phyloP scores from a whole-genome alignment of 2,888 invertebrate genomes.

The Scaptomyza flava region DNA sequence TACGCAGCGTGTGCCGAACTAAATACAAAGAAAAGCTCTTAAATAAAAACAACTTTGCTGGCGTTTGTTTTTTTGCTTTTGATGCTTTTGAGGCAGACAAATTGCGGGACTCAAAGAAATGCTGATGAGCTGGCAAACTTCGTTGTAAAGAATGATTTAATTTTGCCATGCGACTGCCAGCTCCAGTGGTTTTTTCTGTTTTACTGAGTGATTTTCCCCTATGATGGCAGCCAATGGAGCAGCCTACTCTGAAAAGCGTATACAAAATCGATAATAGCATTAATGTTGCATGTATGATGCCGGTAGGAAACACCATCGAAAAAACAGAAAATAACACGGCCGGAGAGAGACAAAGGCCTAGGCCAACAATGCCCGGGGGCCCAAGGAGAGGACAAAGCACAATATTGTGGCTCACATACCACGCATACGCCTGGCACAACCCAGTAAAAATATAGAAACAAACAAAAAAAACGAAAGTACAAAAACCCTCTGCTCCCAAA shows the following conservation, averaged over 20 bases:
- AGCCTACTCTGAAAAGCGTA: slow-evolving; percentile 49
- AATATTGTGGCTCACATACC: slow-evolving; percentile 38
- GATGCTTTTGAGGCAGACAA: slow-evolving; percentile 49
- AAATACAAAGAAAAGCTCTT: slow-evolving; percentile 44
- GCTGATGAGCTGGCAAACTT: slow-evolving; percentile 71
- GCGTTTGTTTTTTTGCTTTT: slow-evolving; percentile 16
- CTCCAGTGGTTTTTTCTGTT: slow-evolving; percentile 11
- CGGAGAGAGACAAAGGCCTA: slow-evolving; percentile 68
- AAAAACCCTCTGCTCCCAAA: slow-evolving; percentile 24
- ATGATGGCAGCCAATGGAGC: slow-evolving; percentile 19
- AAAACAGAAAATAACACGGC: slow-evolving; percentile 16
- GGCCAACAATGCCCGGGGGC: slow-evolving; percentile 65
- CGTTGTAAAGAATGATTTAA: slow-evolving; percentile 74
- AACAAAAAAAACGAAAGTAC: slow-evolving; percentile 41
- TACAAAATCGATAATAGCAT: slow-evolving; percentile 76
- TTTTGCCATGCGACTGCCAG: slow-evolving; percentile 43
- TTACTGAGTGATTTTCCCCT: slow-evolving; percentile 17
- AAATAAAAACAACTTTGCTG: slow-evolving; percentile 34
- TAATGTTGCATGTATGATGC: slow-evolving; percentile 70
- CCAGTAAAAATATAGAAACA: slow-evolving; percentile 16
- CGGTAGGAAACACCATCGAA: slow-evolving; percentile 28
- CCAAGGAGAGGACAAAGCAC: slow-evolving; percentile 60
- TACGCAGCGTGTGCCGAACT: slow-evolving; percentile 49
- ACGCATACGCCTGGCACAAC: slow-evolving; percentile 72
- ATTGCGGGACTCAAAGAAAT: slow-evolving; percentile 71